A percentile compares a stretch with the other conserved stretches of the same genome.
These are phyloP conservation scores for Tricholaema leucomelas DNA, from an alignment of 2,113 vertebrate species.

Conservation along the genomic window DNA sequence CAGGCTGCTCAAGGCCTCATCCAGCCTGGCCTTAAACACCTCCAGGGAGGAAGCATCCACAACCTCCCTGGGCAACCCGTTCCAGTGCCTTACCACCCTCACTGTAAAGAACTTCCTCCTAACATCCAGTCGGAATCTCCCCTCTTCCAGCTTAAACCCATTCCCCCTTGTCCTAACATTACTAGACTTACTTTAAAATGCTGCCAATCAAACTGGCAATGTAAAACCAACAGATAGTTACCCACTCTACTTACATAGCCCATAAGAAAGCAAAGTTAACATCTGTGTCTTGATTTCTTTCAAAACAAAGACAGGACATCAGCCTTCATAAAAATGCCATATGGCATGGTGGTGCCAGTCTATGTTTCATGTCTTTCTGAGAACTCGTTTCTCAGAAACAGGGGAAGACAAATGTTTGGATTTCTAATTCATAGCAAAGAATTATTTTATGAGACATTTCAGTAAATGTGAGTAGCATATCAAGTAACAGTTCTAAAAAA, in stretches of 20 bases:
- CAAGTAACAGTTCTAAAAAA: slow-evolving; percentile 22
- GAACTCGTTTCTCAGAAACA: slow-evolving; percentile 34
- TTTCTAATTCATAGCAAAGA: slow-evolving; percentile 5
- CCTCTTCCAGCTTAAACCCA: too few relatives aligned
- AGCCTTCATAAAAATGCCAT: background rate
- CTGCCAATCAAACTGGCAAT: background rate
- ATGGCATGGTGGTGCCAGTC: background rate
- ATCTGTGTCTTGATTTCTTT: background rate
- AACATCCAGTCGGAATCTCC: too few relatives aligned
- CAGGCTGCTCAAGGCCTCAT: too few relatives aligned
- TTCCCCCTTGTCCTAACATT: too few relatives aligned
- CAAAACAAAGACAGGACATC: background rate
- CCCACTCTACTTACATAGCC: background rate
- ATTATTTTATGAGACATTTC: slow-evolving; percentile 20
- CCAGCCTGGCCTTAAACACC: too few relatives aligned
- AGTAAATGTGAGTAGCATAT: slow-evolving; percentile 23
- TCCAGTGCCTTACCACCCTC: too few relatives aligned
- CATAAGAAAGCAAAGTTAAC: background rate
- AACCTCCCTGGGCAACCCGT: too few relatives aligned
- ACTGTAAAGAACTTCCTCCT: too few relatives aligned
- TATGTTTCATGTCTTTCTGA: background rate
- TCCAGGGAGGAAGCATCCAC: too few relatives aligned
- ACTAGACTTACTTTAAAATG: background rate
- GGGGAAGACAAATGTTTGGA: background rate
- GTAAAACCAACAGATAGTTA: background rate